Percentiles rank a stretch among this genome's conserved stretches.
These are phyloP conservation scores for Drosophila lutescens DNA, from an alignment of 2,888 invertebrate genomes.

Conservation along the genomic window DNA sequence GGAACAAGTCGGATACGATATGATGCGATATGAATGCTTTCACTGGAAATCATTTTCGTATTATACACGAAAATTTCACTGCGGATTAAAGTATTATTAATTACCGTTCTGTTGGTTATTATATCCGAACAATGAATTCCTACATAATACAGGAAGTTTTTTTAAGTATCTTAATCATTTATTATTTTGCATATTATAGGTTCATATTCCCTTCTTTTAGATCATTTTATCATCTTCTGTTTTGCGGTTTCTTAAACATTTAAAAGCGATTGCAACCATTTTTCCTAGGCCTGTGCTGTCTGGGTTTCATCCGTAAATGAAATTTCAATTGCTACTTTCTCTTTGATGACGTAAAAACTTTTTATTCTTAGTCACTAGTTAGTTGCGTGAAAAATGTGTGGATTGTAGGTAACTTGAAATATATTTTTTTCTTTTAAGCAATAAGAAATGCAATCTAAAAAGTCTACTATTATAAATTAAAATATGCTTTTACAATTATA, in stretches of 20 bases:
- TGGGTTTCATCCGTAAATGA: background rate
- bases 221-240: background rate
- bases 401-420: too few species aligned
- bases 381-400: too few species aligned
- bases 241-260: background rate
- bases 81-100: conserved; percentile 34
- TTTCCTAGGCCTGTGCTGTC: background rate
- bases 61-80: conserved; percentile 2
- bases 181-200: too few species aligned
- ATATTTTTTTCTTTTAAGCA: too few species aligned
- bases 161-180: background rate
- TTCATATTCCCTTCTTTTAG: background rate
- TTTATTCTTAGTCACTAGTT: too few species aligned
- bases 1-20: conserved; percentile 44
- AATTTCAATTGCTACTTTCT: background rate
- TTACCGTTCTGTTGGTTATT: conserved; percentile 11
- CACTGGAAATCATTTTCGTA: conserved; percentile 13
- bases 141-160: background rate
- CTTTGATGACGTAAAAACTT: background rate
- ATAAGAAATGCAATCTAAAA: too few species aligned
- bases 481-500: too few species aligned
- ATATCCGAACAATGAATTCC: conserved; percentile 20
- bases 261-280: background rate
- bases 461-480: too few species aligned
- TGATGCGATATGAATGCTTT: conserved; percentile 24